Conservation (phyloP, 2,113 vertebrate genomes). For the Peucedramus taeniatus region DNA sequence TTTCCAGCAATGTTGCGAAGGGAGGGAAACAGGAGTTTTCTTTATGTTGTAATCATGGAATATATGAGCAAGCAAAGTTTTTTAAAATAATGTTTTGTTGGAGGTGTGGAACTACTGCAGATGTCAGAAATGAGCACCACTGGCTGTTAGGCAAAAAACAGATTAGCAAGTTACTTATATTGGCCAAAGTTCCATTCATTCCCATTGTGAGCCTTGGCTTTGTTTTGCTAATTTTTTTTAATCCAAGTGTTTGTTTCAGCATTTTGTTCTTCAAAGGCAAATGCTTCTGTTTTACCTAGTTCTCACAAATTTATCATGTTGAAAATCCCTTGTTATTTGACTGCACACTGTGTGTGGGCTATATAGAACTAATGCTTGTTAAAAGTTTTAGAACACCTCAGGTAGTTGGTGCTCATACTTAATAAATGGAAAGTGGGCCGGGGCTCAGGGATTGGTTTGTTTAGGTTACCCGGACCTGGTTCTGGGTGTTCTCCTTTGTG, state of each 20-base stretch:
- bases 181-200: neutral
- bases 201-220: neutral
- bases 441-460: neutral
- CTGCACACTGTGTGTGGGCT: neutral
- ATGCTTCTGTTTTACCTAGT: neutral
- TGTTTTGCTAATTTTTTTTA: neutral
- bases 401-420: neutral
- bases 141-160: neutral
- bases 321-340: neutral
- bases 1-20: accelerated
- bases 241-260: neutral
- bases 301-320: neutral
- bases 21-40: neutral
- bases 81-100: neutral
- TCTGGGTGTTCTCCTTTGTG: neutral
- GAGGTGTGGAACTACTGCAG: neutral
- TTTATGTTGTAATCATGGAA: neutral
- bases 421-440: neutral
- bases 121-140: neutral
- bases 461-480: neutral
- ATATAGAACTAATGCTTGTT: neutral
- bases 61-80: neutral
- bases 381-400: neutral
- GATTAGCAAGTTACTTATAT: neutral
- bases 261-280: neutral